phyloP scores from a whole-genome alignment of 2,113 vertebrate species.

The Sebastes fasciatus region DNA sequence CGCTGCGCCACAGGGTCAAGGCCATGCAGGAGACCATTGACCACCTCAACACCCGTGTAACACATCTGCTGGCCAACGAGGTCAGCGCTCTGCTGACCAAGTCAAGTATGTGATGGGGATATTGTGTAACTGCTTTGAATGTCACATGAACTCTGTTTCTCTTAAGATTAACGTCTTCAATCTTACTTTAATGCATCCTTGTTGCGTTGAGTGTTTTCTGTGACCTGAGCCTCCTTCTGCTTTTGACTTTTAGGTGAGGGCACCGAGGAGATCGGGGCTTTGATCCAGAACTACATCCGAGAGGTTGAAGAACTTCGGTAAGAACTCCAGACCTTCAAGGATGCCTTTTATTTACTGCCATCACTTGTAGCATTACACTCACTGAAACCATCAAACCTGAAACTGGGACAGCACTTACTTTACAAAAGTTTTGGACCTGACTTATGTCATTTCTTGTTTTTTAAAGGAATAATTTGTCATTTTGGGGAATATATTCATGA shows the following conservation, averaged over 20 bases:
- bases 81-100: slow-evolving; percentile 92
- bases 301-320: slow-evolving; percentile 97
- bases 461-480: neutral
- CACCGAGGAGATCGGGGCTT: slow-evolving; percentile 91
- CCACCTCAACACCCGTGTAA: slow-evolving; percentile 93
- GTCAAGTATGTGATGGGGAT: slow-evolving; percentile 84
- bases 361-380: neutral
- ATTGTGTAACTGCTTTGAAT: neutral
- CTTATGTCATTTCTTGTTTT: neutral
- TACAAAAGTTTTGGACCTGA: neutral
- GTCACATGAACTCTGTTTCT: neutral
- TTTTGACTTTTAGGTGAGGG: slow-evolving; percentile 85
- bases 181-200: neutral
- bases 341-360: neutral
- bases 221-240: neutral
- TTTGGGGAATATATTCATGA: neutral
- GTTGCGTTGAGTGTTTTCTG: neutral
- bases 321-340: neutral
- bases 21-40: slow-evolving; percentile 99
- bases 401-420: neutral
- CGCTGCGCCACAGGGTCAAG: slow-evolving; percentile 92
- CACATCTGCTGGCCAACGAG: slow-evolving; percentile 94
- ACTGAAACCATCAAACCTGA: neutral
- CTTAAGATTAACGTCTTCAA: neutral
- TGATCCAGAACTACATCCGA: slow-evolving; percentile 97